Evolutionary conservation across 2,113 vertebrate species (phyloP), one percentile per base, ranked within the genome.

Genomic region (Spheniscus mendiculus): DNA sequence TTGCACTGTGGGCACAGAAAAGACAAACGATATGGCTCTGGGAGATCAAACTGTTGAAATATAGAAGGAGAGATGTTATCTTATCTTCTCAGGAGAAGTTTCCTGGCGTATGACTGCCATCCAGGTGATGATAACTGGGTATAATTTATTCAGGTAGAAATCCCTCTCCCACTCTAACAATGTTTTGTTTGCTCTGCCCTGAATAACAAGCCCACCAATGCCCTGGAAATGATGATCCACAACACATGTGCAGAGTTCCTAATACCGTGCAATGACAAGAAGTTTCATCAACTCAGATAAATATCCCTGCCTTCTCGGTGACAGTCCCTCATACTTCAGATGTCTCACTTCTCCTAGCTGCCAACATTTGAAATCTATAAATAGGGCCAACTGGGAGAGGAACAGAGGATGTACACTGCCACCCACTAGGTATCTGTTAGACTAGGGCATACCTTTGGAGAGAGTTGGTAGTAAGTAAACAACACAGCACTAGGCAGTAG

Each of bases 251-350:
- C 73, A 67, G 82, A 76, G 83, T 36, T 87, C 74, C 36, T 77
- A 30, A 34, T 9, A 42, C 58, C 11, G 50, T 30, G 77, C 87
- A 95, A 87, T 29, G 91, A 95, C 92, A 96, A 93, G 79, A 90
- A 79, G 53, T 81, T 93, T 96, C 93, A 97, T 78, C 96, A 96
- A 16, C 66, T 87, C 66, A 85, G 50, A 97, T 91, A 95, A 95
- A 83, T 88, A 59, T 45, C 73, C 29, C 59, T 79, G 73, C 27
- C 77, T 76, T 59, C 47, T 59, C 40, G 2, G 81, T 62, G 49
- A 85, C 58, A 79, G 86, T 45, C 83, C 53, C 44, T 89, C 92
- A 4, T 85, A 32, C 56, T 61, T 89, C 73, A 85, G 15, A 96
- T 83, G 78, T 72, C 95, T 94, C 94, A 77, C 83, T 77, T 95